phyloP scores from a whole-genome alignment of 2,113 vertebrate genomes.

The Arothron firmamentum region DNA sequence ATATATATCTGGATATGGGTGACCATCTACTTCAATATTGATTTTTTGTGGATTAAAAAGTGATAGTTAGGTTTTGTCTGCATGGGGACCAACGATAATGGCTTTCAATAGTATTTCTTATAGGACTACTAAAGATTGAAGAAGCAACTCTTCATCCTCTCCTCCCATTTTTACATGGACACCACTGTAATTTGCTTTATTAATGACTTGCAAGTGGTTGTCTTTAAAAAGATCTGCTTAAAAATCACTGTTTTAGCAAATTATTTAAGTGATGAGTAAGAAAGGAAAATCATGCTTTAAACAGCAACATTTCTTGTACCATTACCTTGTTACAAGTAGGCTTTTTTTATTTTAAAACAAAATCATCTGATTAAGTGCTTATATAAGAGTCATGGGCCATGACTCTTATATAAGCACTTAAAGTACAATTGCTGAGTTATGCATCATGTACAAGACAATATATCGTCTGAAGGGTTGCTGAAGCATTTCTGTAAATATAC shows the following conservation, averaged over 20 bases:
- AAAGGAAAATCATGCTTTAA: constrained; percentile 7
- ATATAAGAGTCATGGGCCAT: constrained; percentile 30
- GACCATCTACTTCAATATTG: constrained; percentile 5
- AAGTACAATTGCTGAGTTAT: constrained; percentile 27
- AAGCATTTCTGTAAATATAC: constrained; percentile 22
- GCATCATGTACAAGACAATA: no score
- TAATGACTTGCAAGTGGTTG: constrained; percentile 13
- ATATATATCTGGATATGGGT: constrained; percentile 18
- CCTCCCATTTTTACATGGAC: background rate
- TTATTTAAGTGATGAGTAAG: background rate
- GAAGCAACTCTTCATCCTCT: background rate
- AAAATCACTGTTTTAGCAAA: background rate
- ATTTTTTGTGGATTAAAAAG: constrained; percentile 10
- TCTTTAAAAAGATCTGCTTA: background rate
- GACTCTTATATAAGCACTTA: constrained; percentile 52
- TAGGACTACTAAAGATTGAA: background rate
- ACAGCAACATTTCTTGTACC: background rate
- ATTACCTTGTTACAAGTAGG: background rate
- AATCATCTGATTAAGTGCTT: constrained; percentile 6
- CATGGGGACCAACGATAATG: constrained; percentile 28
- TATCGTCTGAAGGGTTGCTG: constrained; percentile 27
- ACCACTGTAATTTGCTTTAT: background rate
- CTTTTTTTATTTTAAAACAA: background rate
- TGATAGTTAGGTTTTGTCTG: background rate
- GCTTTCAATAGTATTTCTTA: constrained; percentile 42